Evolutionary conservation across 1,140 invertebrate species (phyloP).

Genomic region (Homarus americanus): DNA sequence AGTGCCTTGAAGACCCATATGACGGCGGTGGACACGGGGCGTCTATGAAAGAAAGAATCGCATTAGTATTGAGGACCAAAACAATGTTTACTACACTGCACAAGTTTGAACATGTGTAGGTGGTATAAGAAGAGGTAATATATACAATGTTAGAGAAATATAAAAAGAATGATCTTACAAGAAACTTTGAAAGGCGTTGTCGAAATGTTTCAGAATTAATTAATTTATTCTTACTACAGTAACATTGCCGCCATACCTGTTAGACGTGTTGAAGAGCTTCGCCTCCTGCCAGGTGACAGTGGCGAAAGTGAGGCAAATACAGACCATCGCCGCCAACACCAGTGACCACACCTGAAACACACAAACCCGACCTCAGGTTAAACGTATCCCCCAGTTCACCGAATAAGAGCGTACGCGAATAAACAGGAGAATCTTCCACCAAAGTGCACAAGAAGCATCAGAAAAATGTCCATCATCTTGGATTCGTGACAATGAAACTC

Average conservation of each 20-base stretch:
- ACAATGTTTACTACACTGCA: too few species aligned
- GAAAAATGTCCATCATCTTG: too few species aligned
- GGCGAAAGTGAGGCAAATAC: not conserved
- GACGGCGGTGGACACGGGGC: constrained; percentile 3
- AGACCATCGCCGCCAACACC: not conserved
- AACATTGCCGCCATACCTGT: too few species aligned
- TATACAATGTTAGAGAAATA: too few species aligned
- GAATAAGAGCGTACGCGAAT: not conserved
- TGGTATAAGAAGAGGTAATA: too few species aligned
- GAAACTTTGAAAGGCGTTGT: too few species aligned
- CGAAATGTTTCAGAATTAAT: too few species aligned
- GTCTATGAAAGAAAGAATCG: not conserved
- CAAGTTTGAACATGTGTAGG: too few species aligned
- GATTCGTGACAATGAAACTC: too few species aligned
- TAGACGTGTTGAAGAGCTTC: not conserved
- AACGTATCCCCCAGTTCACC: not conserved
- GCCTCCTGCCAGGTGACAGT: not conserved
- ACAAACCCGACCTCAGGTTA: not conserved
- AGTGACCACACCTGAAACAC: not conserved
- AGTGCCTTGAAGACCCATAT: constrained; percentile 41
- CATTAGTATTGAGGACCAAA: not conserved
- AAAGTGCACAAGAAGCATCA: too few species aligned
- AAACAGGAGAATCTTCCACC: not conserved
- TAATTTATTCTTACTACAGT: too few species aligned
- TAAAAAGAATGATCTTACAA: too few species aligned